Evolutionary conservation across 2,113 vertebrate species (phyloP), one percentile per base, ranked within the genome.

Genomic region (Eonycteris spelaea): DNA sequence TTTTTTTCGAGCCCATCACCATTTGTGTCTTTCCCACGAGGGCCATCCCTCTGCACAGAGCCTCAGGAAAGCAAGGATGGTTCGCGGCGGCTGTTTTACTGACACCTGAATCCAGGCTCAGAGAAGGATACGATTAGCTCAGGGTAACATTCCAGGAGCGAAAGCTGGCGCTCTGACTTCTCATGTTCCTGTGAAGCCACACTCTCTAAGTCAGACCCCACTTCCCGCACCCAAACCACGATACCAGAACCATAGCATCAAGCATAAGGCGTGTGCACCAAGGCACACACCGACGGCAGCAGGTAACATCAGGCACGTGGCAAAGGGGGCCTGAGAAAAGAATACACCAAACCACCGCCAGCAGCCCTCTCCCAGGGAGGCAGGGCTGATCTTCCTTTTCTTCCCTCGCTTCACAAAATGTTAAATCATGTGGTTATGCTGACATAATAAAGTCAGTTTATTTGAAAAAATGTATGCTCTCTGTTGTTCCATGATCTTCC

Each of bases 171-270:
- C 30, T 48, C 48, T 14, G 43, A 3, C 9, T 1, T 8, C 38
- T 6, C 18, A 0, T 0, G 7, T 14, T 57, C 21, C 51, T 24
- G 0, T 8, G 22, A 24, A 0, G 48, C 38, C 67, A 48, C 35
- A 11, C 53, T 12, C 5, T 28, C 61, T 26, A 21, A 13, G 67
- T 86, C 86, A 45, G 35, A 11, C 16, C 0, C 14, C 19, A 12
- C 28, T n/a, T 63, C 10, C 5, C 30, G 22, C 22, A 38, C 30
- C 35, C 18, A 21, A 24, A 67, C 33, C 40, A 19, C 30, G 6
- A 2, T 7, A 4, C 21, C 24, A 0, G 4, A 5, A 6, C 21
- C 16, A 0, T 2, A 7, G 2, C 0, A 2, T 13, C n/a, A 51
- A 30, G 12, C 33, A 1, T 9, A 10, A 28, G 28, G 7, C 7